Conservation (phyloP, 1,140 invertebrate species). For the Nephila pilipes region DNA sequence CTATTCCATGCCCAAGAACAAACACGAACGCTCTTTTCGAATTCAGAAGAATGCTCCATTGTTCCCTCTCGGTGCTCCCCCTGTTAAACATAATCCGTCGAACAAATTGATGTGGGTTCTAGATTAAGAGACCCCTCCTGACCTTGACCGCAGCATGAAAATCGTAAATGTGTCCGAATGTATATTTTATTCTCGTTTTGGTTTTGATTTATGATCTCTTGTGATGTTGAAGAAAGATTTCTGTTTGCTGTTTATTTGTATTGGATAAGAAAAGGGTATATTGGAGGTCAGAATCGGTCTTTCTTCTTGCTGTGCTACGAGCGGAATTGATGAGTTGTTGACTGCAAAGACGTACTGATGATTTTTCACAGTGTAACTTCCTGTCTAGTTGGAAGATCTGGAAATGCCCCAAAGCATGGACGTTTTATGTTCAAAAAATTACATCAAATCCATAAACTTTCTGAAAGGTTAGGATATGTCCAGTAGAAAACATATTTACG, state of each 20-base stretch:
- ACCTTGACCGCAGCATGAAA: neutral
- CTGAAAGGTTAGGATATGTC: too few relatives aligned
- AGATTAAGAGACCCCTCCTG: neutral
- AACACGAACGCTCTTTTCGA: neutral
- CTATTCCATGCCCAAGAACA: neutral
- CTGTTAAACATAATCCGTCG: neutral
- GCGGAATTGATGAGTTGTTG: neutral
- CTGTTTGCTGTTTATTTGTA: neutral
- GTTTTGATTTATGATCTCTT: neutral
- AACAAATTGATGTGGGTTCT: neutral
- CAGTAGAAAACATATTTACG: too few relatives aligned
- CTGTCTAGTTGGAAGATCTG: neutral
- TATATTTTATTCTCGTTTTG: conserved; percentile 32
- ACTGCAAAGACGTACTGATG: neutral
- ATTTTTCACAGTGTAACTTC: neutral
- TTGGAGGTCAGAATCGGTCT: neutral
- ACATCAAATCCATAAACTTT: too few relatives aligned
- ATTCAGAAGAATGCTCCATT: neutral
- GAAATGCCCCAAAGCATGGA: too few relatives aligned
- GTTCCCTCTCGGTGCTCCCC: neutral
- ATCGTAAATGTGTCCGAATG: conserved; percentile 10
- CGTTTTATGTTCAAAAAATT: too few relatives aligned
- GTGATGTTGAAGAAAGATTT: neutral
- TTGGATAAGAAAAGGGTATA: neutral
- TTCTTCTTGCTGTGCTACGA: neutral